These are phyloP conservation scores for Drosophila rubida DNA, from an alignment of 2,888 invertebrate species.

Conservation along the genomic window DNA sequence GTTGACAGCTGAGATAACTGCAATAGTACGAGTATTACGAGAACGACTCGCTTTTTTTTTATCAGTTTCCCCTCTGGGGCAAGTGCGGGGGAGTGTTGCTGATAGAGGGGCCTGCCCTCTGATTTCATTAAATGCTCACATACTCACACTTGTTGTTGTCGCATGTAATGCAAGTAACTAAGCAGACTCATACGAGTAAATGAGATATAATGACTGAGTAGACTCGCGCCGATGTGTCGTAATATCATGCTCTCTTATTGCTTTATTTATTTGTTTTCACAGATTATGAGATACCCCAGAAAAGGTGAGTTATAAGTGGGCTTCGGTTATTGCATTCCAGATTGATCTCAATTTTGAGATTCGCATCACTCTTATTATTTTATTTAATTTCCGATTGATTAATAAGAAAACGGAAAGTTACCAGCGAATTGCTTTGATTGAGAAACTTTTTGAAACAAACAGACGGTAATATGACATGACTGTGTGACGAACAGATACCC, in stretches of 20 bases:
- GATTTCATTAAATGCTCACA: conserved; percentile 41
- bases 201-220: conserved; percentile 8
- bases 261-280: conserved; percentile 30
- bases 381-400: not conserved
- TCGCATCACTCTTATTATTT: not conserved
- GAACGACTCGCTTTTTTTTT: conserved; percentile 36
- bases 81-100: not conserved
- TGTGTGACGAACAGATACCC: not conserved
- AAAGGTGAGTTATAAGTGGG: conserved; percentile 21
- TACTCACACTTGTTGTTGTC: not conserved
- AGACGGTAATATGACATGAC: not conserved
- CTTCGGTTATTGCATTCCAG: not conserved
- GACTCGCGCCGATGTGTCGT: not conserved
- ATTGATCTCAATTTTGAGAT: not conserved
- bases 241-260: conserved; percentile 13
- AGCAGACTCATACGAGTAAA: not conserved
- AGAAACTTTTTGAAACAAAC: conserved; percentile 3
- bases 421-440: conserved; percentile 3
- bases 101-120: conserved; percentile 12
- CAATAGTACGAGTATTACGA: conserved; percentile 47
- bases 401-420: conserved; percentile 18
- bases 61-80: conserved; percentile 25
- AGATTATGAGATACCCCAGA: conserved; percentile 45
- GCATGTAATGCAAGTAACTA: conserved; percentile 43
- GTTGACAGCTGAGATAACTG: conserved; percentile 66